A percentile compares a stretch with the other conserved stretches of the same genome.
phyloP scores from a whole-genome alignment of 2,888 invertebrate genomes.

The Acrobasis suavella region DNA sequence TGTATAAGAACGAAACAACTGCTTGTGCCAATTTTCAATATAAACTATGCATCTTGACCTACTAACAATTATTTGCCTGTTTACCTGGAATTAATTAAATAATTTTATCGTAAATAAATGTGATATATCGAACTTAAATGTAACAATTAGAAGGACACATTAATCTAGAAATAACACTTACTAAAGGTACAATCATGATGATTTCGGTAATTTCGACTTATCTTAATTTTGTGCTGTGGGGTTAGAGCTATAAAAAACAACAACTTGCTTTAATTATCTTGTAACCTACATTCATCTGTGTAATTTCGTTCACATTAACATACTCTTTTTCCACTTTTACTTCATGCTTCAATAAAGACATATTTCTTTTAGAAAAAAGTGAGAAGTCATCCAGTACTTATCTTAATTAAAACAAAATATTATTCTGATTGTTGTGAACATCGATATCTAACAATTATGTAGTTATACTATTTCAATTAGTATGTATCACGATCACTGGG shows the following conservation, averaged over 20 bases:
- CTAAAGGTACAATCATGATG: not conserved
- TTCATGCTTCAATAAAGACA: no score
- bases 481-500: not conserved
- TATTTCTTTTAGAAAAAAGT: no score
- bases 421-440: not conserved
- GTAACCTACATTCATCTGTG: not conserved
- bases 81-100: no score
- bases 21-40: slow-evolving; percentile 9
- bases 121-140: not conserved
- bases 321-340: not conserved
- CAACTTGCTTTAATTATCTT: not conserved
- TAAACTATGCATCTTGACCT: not conserved
- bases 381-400: no score
- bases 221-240: not conserved
- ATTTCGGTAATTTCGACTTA: no score
- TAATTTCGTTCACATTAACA: not conserved
- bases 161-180: not conserved
- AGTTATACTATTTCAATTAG: not conserved
- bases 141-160: not conserved
- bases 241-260: not conserved
- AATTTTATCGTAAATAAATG: not conserved
- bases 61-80: no score
- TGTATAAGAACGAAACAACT: not conserved
- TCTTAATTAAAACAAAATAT: no score
- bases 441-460: not conserved